These are phyloP conservation scores for Echiichthys vipera DNA, from an alignment of 2,797 vertebrate species.

Conservation along the genomic window DNA sequence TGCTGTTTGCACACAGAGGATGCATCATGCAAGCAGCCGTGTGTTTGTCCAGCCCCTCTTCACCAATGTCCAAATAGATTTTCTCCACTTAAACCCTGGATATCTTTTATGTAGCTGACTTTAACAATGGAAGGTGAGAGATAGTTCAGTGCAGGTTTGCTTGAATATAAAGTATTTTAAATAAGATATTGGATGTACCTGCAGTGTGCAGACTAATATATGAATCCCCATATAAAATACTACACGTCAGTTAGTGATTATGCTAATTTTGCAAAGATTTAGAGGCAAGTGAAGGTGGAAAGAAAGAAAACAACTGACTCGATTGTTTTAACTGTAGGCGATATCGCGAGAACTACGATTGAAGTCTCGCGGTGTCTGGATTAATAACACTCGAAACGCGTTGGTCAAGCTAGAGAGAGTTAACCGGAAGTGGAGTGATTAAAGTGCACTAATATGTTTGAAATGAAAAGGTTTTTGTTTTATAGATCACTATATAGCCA, in stretches of 20 bases:
- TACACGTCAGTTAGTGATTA: no score
- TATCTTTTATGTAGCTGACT: not conserved
- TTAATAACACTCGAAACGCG: constrained; percentile 18
- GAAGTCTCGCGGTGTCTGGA: constrained; percentile 54
- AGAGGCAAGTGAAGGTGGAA: not conserved
- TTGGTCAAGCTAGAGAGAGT: constrained; percentile 14
- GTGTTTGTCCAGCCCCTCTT: not conserved
- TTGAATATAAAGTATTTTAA: not conserved
- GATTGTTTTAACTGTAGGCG: not conserved
- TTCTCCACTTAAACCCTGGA: not conserved
- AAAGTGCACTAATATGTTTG: not conserved
- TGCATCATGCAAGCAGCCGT: no score
- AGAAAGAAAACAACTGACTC: no score
- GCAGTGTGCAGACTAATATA: no score
- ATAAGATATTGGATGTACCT: not conserved
- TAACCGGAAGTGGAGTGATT: not conserved
- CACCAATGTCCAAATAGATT: not conserved
- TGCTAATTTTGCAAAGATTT: no score
- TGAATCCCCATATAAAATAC: not conserved
- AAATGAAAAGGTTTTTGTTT: no score
- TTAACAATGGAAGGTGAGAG: not conserved
- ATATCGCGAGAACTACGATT: constrained; percentile 34
- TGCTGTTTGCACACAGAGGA: no score
- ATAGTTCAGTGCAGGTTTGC: no score
- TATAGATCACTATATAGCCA: not conserved